phyloP scores from a whole-genome alignment of 2,113 vertebrate species.

The Eupsittula cactorum region DNA sequence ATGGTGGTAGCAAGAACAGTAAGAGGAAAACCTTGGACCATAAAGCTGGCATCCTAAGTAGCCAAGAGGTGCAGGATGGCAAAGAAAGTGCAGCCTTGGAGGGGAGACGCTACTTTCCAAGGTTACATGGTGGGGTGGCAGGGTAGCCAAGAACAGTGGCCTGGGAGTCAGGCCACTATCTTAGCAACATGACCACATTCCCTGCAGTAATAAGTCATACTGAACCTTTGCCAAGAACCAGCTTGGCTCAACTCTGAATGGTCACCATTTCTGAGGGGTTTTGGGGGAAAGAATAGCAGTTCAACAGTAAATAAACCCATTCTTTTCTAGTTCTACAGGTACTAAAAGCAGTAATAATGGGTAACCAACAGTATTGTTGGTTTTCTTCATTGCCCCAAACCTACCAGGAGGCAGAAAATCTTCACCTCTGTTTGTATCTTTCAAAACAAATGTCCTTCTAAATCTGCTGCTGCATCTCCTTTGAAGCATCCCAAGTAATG shows the following conservation, averaged over 20 bases:
- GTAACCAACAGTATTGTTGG: neutral
- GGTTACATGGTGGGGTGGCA: neutral
- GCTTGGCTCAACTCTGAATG: neutral
- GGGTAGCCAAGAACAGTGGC: slow-evolving; percentile 7
- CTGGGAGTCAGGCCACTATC: slow-evolving; percentile 7
- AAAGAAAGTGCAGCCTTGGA: neutral
- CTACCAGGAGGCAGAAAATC: neutral
- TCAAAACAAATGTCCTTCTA: neutral
- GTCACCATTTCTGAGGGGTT: neutral
- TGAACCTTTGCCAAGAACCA: neutral
- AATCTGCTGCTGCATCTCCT: neutral
- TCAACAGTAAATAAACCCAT: neutral
- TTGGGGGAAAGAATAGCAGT: neutral
- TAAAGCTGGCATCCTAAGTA: slow-evolving; percentile 1
- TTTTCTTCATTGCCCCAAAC: neutral
- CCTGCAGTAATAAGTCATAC: neutral
- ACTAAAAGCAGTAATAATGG: neutral
- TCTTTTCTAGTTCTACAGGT: slow-evolving; percentile 8
- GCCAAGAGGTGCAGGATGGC: neutral
- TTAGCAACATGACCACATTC: slow-evolving; percentile 13
- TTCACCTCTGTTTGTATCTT: neutral
- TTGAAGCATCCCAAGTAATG: neutral
- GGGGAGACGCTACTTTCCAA: slow-evolving; percentile 39
- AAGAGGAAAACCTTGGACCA: slow-evolving; percentile 9
- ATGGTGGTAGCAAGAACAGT: neutral